Base-by-base conservation (phyloP, 2,113 vertebrate genomes). In the Cairina moschata region DNA sequence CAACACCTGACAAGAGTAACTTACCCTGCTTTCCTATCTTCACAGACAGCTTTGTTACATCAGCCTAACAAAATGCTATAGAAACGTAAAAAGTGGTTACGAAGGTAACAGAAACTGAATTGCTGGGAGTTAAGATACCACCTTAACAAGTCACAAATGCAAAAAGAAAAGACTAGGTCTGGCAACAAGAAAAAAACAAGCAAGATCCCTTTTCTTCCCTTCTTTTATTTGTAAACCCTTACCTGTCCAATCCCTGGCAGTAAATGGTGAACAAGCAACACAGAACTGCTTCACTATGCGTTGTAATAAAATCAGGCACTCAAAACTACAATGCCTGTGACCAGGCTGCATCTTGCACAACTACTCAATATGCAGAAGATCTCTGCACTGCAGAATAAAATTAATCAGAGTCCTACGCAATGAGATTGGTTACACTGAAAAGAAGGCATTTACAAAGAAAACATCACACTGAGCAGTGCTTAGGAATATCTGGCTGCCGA, bases 291-390 rank as follows among this genome's bases (percentile, higher is more conserved):
- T 81, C 55, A 25, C 36, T 72, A 25, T 52, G 56, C 72, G 42
- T 73, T 75, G 46, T 34, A 93, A 91, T 60, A 88, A 90, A 82
- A 83, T 21, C 79, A 71, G n/a, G 28, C 60, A 55, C 73, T 75
- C 42, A 72, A 59, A 88, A 34, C 52, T 17, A 88, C 76, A 78
- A 25, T 38, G 76, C 42, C 83, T 84, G 38, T 56, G 92, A 75
- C 56, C 72, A 75, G 69, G 60, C 93, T 95, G 88, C 86, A 94
- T 91, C 86, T 84, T 94, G 83, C 92, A 95, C 73, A 94, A 3
- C 95, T 96, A 84, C 91, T 97, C 96, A 96, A 96, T 93, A 97
- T 95, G 95, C 96, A 96, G 88, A 91, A 91, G 95, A 95, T 93
- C 86, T 86, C 95, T 82, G 92, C 95, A 96, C 88, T 96, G 95